Base-by-base conservation (phyloP, 2,113 vertebrate genomes). In the Notiomystis cincta region DNA sequence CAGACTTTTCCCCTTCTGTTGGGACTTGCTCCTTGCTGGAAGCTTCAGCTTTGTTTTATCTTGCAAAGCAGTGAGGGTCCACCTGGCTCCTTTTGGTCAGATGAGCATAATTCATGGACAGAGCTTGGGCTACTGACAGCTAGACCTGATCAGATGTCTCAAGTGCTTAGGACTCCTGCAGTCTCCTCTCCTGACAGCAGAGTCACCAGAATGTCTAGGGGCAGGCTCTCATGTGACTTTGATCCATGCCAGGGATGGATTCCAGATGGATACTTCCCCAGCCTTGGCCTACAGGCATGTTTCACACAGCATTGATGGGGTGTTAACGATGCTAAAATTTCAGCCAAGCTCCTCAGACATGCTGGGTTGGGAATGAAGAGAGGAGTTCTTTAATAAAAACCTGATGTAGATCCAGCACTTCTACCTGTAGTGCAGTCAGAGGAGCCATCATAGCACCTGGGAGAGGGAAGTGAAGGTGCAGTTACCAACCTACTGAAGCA, bases 311-410 rank as follows among this genome's bases (percentile, higher is more conserved):
- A 96, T 76, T 94, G 95, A 96, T 96, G 95, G 94, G 87, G 87
- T 97, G 96, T 93, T 96, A 92, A 95, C 58, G 95, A 96, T 64
- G 93, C 83, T 96, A 83, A 85, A 91, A 92, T 94, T 93, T 96
- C 71, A 96, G 90, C 78, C 79, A 56, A 57, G n/a, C 87, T 56
- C 77, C 31, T 48, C 67, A 85, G 71, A 61, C 51, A 14, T 78
- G 72, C 90, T 27, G 31, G 45, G 45, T 64, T 48, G 60, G 31
- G 66, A 77, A 70, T 24, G 82, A 44, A 58, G 85, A 94, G 69
- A 66, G 30, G 21, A 47, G 61, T 19, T 67, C 61, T 30, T 42
- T 79, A 87, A 87, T 87, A 83, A 82, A 77, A 87, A 45, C 71
- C 69, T 91, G 79, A 79, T 89, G 76, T 33, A 72, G 71, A 54